These are phyloP conservation scores for Drosophila nr. fundita DNA, from an alignment of 2,888 invertebrate genomes.

Conservation along the genomic window DNA sequence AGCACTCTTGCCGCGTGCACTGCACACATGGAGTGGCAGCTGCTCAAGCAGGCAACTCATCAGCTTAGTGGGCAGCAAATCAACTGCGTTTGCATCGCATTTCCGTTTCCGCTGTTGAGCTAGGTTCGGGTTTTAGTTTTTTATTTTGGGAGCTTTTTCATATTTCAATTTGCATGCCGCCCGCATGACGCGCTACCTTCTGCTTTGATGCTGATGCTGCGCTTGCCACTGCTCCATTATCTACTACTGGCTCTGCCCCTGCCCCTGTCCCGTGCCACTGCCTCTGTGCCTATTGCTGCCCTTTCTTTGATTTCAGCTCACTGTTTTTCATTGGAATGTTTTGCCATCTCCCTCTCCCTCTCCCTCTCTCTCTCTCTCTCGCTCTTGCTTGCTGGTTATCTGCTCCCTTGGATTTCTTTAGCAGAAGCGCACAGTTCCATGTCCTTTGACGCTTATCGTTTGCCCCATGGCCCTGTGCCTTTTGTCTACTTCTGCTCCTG, in stretches of 20 bases:
- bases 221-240: background rate
- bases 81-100: constrained; percentile 64
- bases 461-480: constrained; percentile 12
- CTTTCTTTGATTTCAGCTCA: constrained; percentile 25
- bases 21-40: background rate
- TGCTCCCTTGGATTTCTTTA: constrained; percentile 23
- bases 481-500: constrained; percentile 1
- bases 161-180: constrained; percentile 73
- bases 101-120: constrained; percentile 65
- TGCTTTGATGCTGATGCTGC: constrained; percentile 64
- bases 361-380: background rate
- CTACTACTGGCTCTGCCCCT: background rate
- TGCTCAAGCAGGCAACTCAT: constrained; percentile 21
- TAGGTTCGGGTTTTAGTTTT: constrained; percentile 53
- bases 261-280: background rate
- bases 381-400: constrained; percentile 9
- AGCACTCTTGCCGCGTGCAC: background rate
- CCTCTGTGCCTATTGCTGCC: background rate
- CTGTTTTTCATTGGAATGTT: constrained; percentile 41
- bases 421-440: constrained; percentile 27
- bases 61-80: constrained; percentile 61
- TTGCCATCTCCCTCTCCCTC: background rate
- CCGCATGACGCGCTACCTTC: constrained; percentile 73
- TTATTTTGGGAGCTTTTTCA: constrained; percentile 48
- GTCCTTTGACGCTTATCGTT: constrained; percentile 78